Conservation (phyloP, 2,113 vertebrate genomes). For the Siniperca knerii region DNA sequence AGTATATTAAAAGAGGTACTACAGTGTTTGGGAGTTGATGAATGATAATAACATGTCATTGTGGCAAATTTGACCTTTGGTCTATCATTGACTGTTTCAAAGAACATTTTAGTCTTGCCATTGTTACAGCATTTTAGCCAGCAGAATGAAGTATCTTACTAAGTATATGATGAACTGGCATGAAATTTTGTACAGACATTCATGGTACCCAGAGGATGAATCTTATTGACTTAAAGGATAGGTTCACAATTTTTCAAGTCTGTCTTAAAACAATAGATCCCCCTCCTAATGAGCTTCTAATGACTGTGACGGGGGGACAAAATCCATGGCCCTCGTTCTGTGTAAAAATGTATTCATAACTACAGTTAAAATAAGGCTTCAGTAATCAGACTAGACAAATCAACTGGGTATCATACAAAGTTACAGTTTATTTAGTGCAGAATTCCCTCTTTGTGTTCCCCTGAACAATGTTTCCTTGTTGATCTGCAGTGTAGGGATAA, state of each 20-base stretch:
- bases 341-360: not conserved
- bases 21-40: slow-evolving; percentile 6
- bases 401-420: not conserved
- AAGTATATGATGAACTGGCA: not conserved
- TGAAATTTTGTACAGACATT: not conserved
- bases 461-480: not conserved
- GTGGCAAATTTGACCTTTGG: not conserved
- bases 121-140: not conserved
- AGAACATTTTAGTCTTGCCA: not conserved
- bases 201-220: not conserved
- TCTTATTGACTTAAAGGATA: not conserved
- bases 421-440: not conserved
- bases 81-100: not conserved
- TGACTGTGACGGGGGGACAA: too few relatives aligned
- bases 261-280: too few relatives aligned
- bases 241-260: not conserved
- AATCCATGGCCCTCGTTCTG: not conserved
- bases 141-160: not conserved
- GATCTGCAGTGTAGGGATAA: not conserved
- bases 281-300: too few relatives aligned
- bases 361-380: not conserved
- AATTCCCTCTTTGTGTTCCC: not conserved
- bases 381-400: not conserved
- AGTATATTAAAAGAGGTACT: slow-evolving; percentile 19
- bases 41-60: not conserved